phyloP scores from a whole-genome alignment of 2,888 invertebrate genomes.

The Leucozona laternaria region DNA sequence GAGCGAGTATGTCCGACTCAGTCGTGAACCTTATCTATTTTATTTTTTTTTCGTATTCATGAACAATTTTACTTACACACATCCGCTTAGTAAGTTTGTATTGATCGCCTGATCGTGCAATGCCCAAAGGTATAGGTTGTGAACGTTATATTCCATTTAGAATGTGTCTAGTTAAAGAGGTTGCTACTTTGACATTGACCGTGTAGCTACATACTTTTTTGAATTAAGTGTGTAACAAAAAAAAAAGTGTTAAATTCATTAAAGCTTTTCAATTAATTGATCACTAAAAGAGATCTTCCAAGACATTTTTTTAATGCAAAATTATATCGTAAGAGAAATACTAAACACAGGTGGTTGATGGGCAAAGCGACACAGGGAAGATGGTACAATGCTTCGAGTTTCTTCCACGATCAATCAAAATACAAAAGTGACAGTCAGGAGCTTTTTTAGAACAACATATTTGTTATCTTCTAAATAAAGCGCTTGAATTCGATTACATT shows the following conservation, averaged over 20 bases:
- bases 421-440: neutral
- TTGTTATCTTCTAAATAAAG: neutral
- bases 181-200: constrained; percentile 56
- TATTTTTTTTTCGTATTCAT: neutral
- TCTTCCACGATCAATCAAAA: neutral
- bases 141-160: constrained; percentile 12
- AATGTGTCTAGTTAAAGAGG: constrained; percentile 11
- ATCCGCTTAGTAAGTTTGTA: constrained; percentile 1
- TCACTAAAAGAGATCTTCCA: neutral
- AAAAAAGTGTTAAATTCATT: constrained; percentile 4
- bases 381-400: neutral
- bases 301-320: neutral
- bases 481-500: neutral
- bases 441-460: neutral
- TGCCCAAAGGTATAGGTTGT: constrained; percentile 46
- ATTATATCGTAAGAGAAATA: neutral
- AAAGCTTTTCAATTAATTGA: constrained; percentile 17
- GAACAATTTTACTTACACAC: constrained; percentile 16
- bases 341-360: neutral
- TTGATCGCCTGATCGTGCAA: constrained; percentile 70
- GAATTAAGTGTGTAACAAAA: neutral
- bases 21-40: neutral
- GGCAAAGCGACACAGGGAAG: too few species aligned
- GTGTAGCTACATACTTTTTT: neutral
- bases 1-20: neutral